Evolutionary conservation across 2,888 invertebrate species (phyloP).

Genomic region (Smittia aterrima): DNA sequence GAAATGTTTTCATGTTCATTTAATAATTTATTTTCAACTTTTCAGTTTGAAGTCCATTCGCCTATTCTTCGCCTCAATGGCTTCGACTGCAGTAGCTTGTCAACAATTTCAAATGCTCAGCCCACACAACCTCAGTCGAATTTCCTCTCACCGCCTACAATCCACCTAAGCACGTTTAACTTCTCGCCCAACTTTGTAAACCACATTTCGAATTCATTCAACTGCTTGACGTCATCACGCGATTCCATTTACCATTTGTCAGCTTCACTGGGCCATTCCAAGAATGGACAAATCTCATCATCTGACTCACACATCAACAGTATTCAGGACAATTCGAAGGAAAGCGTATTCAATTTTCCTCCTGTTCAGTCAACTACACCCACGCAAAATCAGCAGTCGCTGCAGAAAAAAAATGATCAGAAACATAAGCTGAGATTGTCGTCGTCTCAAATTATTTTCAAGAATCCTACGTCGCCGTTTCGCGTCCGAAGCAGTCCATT

Average conservation of each 20-base stretch:
- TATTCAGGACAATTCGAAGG: slow-evolving; percentile 46
- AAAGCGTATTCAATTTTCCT: slow-evolving; percentile 51
- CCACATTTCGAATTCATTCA: slow-evolving; percentile 50
- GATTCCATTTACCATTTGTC: slow-evolving; percentile 24
- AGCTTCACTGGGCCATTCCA: slow-evolving; percentile 27
- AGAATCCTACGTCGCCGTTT: slow-evolving; percentile 49
- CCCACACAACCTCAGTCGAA: slow-evolving; percentile 9
- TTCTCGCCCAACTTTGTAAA: slow-evolving; percentile 45
- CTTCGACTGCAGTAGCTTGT: slow-evolving; percentile 52
- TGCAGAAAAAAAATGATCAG: slow-evolving; percentile 16
- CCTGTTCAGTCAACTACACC: background rate
- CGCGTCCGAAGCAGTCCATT: slow-evolving; percentile 50
- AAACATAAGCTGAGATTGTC: slow-evolving; percentile 26
- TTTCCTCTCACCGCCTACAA: slow-evolving; percentile 48
- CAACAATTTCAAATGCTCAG: background rate
- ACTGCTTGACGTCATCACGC: slow-evolving; percentile 46
- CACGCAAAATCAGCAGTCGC: slow-evolving; percentile 7
- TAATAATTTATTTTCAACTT: slow-evolving; percentile 42
- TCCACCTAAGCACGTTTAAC: slow-evolving; percentile 42
- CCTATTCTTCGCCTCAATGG: slow-evolving; percentile 59
- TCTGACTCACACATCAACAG: slow-evolving; percentile 49
- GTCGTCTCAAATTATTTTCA: slow-evolving; percentile 35
- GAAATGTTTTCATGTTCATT: too few species aligned
- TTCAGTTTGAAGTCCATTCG: slow-evolving; percentile 59
- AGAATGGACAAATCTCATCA: slow-evolving; percentile 47